Percentiles rank a stretch among this genome's conserved stretches.
Evolutionary conservation across 2,888 invertebrate species (phyloP).

Genomic region (Caradrina clavipalpis): DNA sequence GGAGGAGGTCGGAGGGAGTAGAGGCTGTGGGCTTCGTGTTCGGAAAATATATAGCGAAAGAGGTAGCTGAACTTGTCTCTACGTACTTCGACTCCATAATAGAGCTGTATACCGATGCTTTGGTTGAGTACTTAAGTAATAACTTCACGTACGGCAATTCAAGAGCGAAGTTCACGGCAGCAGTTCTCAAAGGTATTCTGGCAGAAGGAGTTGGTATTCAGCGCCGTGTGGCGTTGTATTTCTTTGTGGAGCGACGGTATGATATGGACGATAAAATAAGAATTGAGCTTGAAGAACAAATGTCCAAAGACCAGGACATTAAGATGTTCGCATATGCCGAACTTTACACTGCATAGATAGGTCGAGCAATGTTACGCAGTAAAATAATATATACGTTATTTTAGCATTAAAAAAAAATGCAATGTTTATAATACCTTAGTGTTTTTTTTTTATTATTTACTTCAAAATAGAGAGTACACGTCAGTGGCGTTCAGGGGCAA

Average conservation of each 20-base stretch:
- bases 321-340: slow-evolving; percentile 31
- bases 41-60: slow-evolving; percentile 72
- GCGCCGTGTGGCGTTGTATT: slow-evolving; percentile 49
- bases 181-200: slow-evolving; percentile 48
- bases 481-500: too few species aligned
- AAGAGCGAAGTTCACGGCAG: slow-evolving; percentile 24
- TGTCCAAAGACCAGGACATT: slow-evolving; percentile 7
- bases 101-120: slow-evolving; percentile 67
- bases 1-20: slow-evolving; percentile 65
- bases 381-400: too few species aligned
- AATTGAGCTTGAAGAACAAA: slow-evolving; percentile 33
- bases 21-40: slow-evolving; percentile 73
- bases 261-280: slow-evolving; percentile 9
- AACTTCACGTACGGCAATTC: slow-evolving; percentile 21
- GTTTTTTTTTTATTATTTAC: too few species aligned
- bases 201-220: slow-evolving; percentile 41
- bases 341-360: not conserved
- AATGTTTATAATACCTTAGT: too few species aligned
- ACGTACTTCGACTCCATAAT: slow-evolving; percentile 74
- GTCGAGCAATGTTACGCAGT: too few species aligned
- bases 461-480: too few species aligned
- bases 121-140: slow-evolving; percentile 63
- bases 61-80: slow-evolving; percentile 66
- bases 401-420: not conserved
- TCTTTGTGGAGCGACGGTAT: slow-evolving; percentile 13